A percentile compares a stretch with the other conserved stretches of the same genome.
Conservation (phyloP, 2,113 vertebrate species). For the Gymnogyps californianus region DNA sequence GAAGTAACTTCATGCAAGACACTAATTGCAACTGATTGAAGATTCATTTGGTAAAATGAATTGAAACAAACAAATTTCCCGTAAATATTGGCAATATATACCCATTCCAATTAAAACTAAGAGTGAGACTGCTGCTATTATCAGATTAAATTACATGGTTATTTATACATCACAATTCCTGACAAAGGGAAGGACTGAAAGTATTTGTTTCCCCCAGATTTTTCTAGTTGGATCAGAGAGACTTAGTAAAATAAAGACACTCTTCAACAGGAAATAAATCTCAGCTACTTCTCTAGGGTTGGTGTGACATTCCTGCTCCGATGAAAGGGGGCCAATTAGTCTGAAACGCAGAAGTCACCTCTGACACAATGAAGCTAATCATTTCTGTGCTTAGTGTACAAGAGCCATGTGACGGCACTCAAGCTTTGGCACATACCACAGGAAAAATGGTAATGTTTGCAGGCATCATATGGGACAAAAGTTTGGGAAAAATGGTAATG, state of each 20-base stretch:
- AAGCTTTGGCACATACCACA: not conserved
- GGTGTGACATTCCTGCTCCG: not conserved
- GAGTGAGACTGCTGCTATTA: not conserved
- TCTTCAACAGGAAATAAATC: not conserved
- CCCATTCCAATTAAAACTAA: not conserved
- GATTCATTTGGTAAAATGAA: not conserved
- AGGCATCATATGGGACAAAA: not conserved
- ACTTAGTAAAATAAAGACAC: not conserved
- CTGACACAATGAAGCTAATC: not conserved
- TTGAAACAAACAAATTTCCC: not conserved
- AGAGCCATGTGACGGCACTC: not conserved
- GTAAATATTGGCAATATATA: not conserved
- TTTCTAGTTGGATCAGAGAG: not conserved
- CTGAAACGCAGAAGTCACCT: not conserved
- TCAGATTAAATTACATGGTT: accelerated
- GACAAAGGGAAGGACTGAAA: not conserved
- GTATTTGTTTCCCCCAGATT: not conserved
- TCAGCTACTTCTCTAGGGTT: not conserved
- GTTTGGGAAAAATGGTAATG: not conserved
- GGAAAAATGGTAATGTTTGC: not conserved
- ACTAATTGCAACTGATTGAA: not conserved
- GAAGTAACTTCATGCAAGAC: not conserved
- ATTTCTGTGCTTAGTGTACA: not conserved
- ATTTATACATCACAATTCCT: not conserved
- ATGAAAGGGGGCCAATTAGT: not conserved